Base-by-base conservation (phyloP, 2,888 invertebrate species). In the Scaptomyza polygonia region DNA sequence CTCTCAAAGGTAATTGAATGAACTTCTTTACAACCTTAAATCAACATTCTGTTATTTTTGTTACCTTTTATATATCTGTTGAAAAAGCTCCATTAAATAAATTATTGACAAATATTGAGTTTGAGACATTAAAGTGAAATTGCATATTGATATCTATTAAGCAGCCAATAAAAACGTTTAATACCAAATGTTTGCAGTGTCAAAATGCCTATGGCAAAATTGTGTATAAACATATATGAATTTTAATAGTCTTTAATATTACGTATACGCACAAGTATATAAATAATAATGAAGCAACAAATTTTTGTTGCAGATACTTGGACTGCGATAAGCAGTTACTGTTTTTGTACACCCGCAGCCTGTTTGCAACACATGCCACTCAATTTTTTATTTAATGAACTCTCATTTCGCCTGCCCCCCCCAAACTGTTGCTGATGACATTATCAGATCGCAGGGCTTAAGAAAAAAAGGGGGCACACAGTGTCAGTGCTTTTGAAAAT, bases 1-100 rank as follows among this genome's bases (percentile, higher is more conserved):
- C 98, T 63, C 93, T 97, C 66, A 97, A 97, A 94, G 98, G 97
- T 96, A 91, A 92, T 91, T 84, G 0, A 14, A 52, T 34, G 1
- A 11, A n/a, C n/a, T n/a, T n/a, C n/a, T n/a, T n/a, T n/a, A 25
- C 45, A 14, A 18, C 32, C 30, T 14, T 1, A 9, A 57, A 57
- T 32, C 18, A 9, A 29, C n/a, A 16, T 18, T 18, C 30, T 36
- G 45, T 14, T 36, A 2, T 2, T 14, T 14, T 21, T 44, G 12
- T 43, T 63, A 53, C 25, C 44, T 52, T 29, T 52, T 12, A 12
- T 66, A 16, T 21, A 3, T n/a, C n/a, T 34, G 21, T 39, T 66
- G 16, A 57, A 44, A 25, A 14, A 14, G 36, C 32, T 16, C 16
- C 14, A 43, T 43, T 55, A 49, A 47, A 64, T 75, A 75, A 82